These are phyloP conservation scores for Eucriotettix oculatus DNA, from an alignment of 2,888 invertebrate species.

Conservation along the genomic window DNA sequence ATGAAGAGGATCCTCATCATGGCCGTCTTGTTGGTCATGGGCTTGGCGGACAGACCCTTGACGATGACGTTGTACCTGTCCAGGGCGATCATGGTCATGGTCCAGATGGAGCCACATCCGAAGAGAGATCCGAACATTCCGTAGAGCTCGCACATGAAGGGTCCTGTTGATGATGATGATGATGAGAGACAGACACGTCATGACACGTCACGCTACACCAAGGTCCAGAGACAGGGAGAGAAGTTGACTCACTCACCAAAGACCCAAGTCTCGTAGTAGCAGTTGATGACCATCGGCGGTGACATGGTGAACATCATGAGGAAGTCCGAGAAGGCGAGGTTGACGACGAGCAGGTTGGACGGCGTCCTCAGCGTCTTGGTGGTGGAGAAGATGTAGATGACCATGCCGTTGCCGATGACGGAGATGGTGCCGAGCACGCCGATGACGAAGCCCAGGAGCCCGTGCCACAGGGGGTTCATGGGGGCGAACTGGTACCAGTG, in stretches of 20 bases:
- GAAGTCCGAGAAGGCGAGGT: constrained; percentile 81
- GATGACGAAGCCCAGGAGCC: constrained; percentile 61
- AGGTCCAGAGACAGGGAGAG: too few species aligned
- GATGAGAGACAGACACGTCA: too few species aligned
- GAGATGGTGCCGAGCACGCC: constrained; percentile 53
- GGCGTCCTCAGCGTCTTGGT: constrained; percentile 69
- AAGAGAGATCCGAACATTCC: constrained; percentile 74
- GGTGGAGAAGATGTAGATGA: constrained; percentile 52
- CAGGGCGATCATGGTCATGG: constrained; percentile 83
- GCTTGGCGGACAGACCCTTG: constrained; percentile 70
- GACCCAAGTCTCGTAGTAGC: constrained; percentile 57
- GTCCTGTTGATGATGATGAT: constrained; percentile 33
- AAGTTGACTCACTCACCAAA: constrained; percentile 33
- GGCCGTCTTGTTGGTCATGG: constrained; percentile 66
- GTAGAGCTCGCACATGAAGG: constrained; percentile 74
- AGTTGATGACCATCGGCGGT: constrained; percentile 67
- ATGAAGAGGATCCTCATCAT: constrained; percentile 58
- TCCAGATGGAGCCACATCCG: constrained; percentile 83
- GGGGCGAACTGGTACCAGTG: constrained; percentile 66
- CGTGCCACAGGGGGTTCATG: constrained; percentile 78
- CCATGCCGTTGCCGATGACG: constrained; percentile 49
- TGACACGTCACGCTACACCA: too few species aligned
- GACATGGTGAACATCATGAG: constrained; percentile 74
- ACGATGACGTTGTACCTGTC: constrained; percentile 91
- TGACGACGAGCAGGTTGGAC: constrained; percentile 78